Conservation (phyloP, 2,113 vertebrate species). For the Semicossyphus pulcher region DNA sequence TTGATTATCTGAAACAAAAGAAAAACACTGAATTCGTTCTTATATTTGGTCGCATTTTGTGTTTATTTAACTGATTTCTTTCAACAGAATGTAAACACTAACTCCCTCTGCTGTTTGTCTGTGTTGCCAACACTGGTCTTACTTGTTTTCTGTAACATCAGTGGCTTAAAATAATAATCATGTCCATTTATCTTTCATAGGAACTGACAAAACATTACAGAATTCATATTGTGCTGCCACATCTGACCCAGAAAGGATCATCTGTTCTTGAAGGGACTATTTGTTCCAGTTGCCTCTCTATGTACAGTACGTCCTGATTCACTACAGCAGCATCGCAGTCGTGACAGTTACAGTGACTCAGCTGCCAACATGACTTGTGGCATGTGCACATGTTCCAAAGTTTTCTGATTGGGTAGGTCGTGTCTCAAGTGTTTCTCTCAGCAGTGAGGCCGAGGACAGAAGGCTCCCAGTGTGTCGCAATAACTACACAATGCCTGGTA, state of each 20-base stretch:
- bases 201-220: not conserved
- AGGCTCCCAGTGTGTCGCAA: not conserved
- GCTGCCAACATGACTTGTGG: not conserved
- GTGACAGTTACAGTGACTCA: constrained; percentile 31
- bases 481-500: not conserved
- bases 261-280: not conserved
- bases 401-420: not conserved
- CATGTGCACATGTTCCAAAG: constrained; percentile 7
- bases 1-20: not conserved
- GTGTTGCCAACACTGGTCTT: not conserved
- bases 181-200: too few species aligned
- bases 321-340: not conserved
- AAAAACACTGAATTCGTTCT: not conserved
- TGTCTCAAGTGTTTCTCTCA: not conserved
- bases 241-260: not conserved
- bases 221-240: not conserved
- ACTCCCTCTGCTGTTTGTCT: not conserved
- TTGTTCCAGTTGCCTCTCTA: not conserved
- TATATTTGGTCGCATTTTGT: not conserved
- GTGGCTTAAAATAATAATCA: not conserved
- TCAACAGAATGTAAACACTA: not conserved
- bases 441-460: not conserved
- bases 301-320: not conserved
- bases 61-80: not conserved
- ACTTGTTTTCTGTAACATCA: not conserved